Percentiles rank a stretch among this genome's conserved stretches.
Conservation (phyloP, 2,113 vertebrate species). For the Rhinopithecus roxellana region DNA sequence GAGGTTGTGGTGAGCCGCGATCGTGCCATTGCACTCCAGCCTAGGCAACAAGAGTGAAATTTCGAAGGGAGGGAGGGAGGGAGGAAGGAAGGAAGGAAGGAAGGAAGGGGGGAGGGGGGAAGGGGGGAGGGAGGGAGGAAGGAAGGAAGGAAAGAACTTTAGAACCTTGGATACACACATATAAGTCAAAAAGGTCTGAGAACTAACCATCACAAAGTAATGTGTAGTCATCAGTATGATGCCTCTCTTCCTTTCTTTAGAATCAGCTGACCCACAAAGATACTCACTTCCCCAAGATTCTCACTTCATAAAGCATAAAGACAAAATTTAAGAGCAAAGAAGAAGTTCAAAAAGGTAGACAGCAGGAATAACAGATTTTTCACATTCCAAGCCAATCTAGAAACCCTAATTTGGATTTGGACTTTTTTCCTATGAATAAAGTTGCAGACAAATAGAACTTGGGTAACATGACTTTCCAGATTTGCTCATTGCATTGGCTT, state of each 20-base stretch:
- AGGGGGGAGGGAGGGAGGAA: no score
- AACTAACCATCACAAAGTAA: background rate
- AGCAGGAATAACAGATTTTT: background rate
- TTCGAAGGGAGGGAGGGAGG: no score
- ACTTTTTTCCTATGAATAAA: background rate
- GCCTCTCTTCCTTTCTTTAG: background rate
- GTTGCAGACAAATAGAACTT: conserved; percentile 19
- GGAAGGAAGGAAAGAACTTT: background rate
- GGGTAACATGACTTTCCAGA: background rate
- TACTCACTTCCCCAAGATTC: background rate
- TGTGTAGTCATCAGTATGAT: background rate
- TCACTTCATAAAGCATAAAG: background rate
- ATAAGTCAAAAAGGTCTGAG: background rate
- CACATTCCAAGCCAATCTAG: background rate
- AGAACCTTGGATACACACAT: background rate
- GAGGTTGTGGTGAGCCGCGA: no score
- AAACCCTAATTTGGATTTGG: conserved; percentile 30
- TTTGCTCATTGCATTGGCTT: background rate
- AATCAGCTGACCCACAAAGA: background rate
- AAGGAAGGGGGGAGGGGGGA: no score
- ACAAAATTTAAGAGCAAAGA: background rate
- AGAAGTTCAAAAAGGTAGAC: background rate
- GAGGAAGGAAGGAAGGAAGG: no score
- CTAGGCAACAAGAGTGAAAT: no score
- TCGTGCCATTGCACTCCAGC: no score